Evolutionary conservation across 2,113 vertebrate species (phyloP).

Genomic region (Climacteris rufus): DNA sequence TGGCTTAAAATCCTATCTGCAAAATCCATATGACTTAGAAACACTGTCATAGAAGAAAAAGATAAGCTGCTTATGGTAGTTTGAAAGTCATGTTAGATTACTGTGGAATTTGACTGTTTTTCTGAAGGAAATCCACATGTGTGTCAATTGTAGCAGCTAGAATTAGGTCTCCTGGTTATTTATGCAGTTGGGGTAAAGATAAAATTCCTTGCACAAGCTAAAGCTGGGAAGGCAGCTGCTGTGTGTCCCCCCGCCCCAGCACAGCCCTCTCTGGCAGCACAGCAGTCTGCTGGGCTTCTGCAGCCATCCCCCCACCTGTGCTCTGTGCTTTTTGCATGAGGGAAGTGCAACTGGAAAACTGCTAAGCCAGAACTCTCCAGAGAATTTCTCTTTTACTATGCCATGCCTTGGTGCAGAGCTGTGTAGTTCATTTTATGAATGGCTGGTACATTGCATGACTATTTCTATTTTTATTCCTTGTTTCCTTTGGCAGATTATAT

Average conservation of each 20-base stretch:
- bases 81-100: conserved; percentile 6
- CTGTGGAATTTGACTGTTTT: background rate
- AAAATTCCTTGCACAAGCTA: background rate
- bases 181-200: background rate
- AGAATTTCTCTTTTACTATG: background rate
- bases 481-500: background rate
- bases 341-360: background rate
- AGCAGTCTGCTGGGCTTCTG: background rate
- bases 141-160: background rate
- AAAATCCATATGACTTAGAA: background rate
- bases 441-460: background rate
- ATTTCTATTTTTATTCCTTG: background rate
- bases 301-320: rapidly evolving
- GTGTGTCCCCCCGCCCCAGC: background rate
- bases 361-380: background rate
- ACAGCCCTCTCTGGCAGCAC: background rate
- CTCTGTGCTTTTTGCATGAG: background rate
- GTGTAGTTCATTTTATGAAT: background rate
- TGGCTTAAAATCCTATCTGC: background rate
- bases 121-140: background rate
- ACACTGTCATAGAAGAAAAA: background rate
- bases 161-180: background rate
- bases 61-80: background rate
- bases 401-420: background rate
- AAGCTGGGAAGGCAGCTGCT: background rate